phyloP scores from a whole-genome alignment of 2,888 invertebrate genomes.

The Caenorhabditis angaria region DNA sequence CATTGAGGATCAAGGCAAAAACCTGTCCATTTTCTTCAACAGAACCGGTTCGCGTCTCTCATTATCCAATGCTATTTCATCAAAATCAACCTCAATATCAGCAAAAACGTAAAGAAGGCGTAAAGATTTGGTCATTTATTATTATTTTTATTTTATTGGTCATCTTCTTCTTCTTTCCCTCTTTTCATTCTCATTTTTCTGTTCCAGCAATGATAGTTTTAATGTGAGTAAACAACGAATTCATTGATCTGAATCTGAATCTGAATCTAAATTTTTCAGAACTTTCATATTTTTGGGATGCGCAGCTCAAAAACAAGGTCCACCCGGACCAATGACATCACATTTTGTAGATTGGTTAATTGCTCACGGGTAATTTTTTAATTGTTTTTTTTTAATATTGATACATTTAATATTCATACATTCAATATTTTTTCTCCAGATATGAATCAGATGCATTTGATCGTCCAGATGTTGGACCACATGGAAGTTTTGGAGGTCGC shows the following conservation, averaged over 20 bases:
- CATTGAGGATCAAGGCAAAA: background rate
- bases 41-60: slow-evolving; percentile 10
- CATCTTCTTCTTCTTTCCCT: background rate
- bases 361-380: slow-evolving; percentile 60
- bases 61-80: background rate
- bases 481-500: slow-evolving; percentile 70
- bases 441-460: slow-evolving; percentile 66
- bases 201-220: background rate
- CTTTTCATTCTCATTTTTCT: background rate
- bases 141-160: background rate
- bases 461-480: slow-evolving; percentile 70
- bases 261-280: background rate
- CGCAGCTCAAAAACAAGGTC: slow-evolving; percentile 50
- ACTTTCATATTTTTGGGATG: background rate
- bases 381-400: background rate
- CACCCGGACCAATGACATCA: slow-evolving; percentile 66
- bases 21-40: slow-evolving; percentile 7
- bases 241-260: background rate
- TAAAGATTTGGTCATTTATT: background rate
- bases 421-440: slow-evolving; percentile 23
- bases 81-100: slow-evolving; percentile 3
- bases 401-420: background rate
- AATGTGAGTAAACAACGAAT: background rate
- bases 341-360: slow-evolving; percentile 70
- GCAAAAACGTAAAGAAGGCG: slow-evolving; percentile 1